A percentile compares a stretch with the other conserved stretches of the same genome.
Evolutionary conservation across 2,797 vertebrate species (phyloP).

Genomic region (Pyrocephalus nanus): DNA sequence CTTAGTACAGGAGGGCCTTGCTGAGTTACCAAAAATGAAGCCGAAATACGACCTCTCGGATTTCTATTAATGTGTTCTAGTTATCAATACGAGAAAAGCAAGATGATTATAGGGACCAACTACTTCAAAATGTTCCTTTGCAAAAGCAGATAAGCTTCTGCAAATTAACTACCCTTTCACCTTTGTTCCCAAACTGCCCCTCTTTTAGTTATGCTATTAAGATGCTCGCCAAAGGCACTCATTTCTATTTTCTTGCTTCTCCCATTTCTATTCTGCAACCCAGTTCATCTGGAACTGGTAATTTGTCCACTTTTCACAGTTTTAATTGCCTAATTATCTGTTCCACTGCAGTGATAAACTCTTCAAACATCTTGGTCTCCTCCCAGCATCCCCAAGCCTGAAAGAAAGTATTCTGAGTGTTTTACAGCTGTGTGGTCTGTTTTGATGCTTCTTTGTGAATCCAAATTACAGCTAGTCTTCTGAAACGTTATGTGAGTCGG

Average conservation of each 20-base stretch:
- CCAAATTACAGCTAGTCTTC: background rate
- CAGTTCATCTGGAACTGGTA: constrained; percentile 28
- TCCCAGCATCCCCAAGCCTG: background rate
- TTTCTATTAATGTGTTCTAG: background rate
- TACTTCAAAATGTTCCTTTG: background rate
- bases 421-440: background rate
- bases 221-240: background rate
- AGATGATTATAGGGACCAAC: background rate
- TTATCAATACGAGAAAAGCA: background rate
- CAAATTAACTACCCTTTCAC: background rate
- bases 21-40: background rate
- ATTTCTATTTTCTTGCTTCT: background rate
- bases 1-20: background rate
- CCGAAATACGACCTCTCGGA: background rate
- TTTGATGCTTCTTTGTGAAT: background rate
- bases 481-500: background rate
- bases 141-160: background rate
- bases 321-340: constrained; percentile 60
- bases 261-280: background rate
- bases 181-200: background rate
- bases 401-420: background rate
- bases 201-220: background rate
- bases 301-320: constrained; percentile 44
- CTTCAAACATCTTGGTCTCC: background rate
- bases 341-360: constrained; percentile 22